Base-by-base conservation (phyloP, 2,113 vertebrate genomes). In the Egretta garzetta region DNA sequence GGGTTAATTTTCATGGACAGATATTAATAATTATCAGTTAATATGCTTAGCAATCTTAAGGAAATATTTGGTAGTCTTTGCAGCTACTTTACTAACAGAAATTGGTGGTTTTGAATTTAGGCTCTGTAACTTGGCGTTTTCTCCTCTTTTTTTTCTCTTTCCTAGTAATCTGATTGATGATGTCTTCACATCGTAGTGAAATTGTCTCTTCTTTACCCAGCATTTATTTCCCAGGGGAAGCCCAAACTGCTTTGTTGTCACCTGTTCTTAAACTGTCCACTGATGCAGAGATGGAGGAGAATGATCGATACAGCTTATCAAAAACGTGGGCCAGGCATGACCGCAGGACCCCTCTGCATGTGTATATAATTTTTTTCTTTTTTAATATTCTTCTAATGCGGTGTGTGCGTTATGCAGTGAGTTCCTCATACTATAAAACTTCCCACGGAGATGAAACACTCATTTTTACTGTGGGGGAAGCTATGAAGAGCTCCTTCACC, bases 21-120 rank as follows among this genome's bases (percentile, higher is more conserved):
- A n/a, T 94, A 92, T 37, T 62, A 92, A 63, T 67, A 86, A 96
- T 80, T 80, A 88, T 56, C 72, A 86, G 37, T 71, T 93, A 94
- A 95, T 86, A 83, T 73, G 35, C 80, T 88, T 70, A 88, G 67
- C 60, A 91, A 86, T 66, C 75, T 63, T 70, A 88, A 86, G 37
- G 41, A 96, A 67, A 74, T 93, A 70, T 30, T 50, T 91, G 67
- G 58, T 83, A 73, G 63, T 49, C 55, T 94, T 95, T 55, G 70
- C 59, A 93, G 67, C 30, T 70, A 80, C 75, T 89, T 94, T 74
- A 63, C 71, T 83, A 53, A 66, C 50, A 88, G 67, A 66, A 86
- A 83, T 37, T 60, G 75, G 27, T 67, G 16, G 62, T 84, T 64
- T 80, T 77, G 67, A 76, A 76, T 73, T 45, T 41, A 50, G 59